phyloP scores from a whole-genome alignment of 2,888 invertebrate species.

The Embidobia sp. region DNA sequence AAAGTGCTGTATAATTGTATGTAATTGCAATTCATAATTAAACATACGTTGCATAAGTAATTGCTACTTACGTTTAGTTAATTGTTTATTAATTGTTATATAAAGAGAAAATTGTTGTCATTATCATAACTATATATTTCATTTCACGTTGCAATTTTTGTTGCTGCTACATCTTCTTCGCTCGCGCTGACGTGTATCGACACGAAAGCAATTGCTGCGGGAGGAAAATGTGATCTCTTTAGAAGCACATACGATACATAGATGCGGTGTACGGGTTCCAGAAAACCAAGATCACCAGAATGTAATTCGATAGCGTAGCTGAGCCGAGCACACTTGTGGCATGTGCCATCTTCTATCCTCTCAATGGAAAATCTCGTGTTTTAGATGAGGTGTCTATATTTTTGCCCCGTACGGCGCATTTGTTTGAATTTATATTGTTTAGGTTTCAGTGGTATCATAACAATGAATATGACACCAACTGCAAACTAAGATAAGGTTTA shows the following conservation, averaged over 20 bases:
- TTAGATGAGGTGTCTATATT: slow-evolving; percentile 43
- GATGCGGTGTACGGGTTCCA: slow-evolving; percentile 65
- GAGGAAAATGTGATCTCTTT: slow-evolving; percentile 39
- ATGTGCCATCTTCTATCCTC: slow-evolving; percentile 72
- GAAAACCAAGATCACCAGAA: slow-evolving; percentile 58
- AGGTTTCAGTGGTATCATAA: slow-evolving; percentile 2
- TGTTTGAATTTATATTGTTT: slow-evolving; percentile 31
- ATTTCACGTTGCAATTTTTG: not conserved
- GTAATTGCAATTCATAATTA: too few relatives aligned
- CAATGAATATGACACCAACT: not conserved
- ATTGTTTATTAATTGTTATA: too few relatives aligned
- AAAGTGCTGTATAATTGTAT: too few relatives aligned
- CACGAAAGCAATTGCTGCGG: slow-evolving; percentile 58
- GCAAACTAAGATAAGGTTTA: too few relatives aligned
- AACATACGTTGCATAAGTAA: too few relatives aligned
- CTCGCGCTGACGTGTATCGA: slow-evolving; percentile 28
- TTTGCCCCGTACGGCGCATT: slow-evolving; percentile 28
- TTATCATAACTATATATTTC: too few relatives aligned
- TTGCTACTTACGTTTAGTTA: too few relatives aligned
- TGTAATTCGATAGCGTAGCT: slow-evolving; percentile 77
- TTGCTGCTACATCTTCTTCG: slow-evolving; percentile 4
- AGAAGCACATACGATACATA: slow-evolving; percentile 48
- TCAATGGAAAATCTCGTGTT: slow-evolving; percentile 25
- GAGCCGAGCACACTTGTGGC: slow-evolving; percentile 78
- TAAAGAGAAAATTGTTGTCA: too few relatives aligned